Conservation (phyloP, 2,113 vertebrate genomes). For the Lasiurus cinereus region DNA sequence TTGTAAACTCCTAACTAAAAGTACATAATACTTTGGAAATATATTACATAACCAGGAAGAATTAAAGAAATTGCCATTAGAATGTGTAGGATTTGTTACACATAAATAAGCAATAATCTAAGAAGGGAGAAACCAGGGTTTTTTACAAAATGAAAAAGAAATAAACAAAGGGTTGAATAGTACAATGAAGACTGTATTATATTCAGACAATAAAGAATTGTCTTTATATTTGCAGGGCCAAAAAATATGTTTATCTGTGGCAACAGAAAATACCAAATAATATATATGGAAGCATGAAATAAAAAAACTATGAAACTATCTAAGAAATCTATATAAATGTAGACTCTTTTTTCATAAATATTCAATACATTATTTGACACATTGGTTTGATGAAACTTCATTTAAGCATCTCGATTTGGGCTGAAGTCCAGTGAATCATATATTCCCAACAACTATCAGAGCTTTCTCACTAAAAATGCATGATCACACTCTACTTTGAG, state of each 20-base stretch:
- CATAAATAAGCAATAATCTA: constrained; percentile 77
- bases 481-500: constrained; percentile 71
- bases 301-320: constrained; percentile 67
- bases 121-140: constrained; percentile 71
- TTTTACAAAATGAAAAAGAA: constrained; percentile 69
- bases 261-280: constrained; percentile 75
- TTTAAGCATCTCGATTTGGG: constrained; percentile 75
- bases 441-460: constrained; percentile 75
- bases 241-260: constrained; percentile 83
- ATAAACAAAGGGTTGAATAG: constrained; percentile 86
- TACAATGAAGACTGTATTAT: constrained; percentile 87
- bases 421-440: constrained; percentile 73
- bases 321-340: constrained; percentile 70
- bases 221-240: constrained; percentile 71
- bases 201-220: constrained; percentile 84
- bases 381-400: constrained; percentile 58
- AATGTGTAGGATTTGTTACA: constrained; percentile 68
- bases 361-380: constrained; percentile 78
- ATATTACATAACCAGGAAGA: constrained; percentile 63
- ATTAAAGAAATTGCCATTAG: constrained; percentile 60
- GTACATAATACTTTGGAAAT: constrained; percentile 49
- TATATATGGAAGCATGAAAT: constrained; percentile 73
- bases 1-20: constrained; percentile 46
- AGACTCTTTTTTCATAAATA: constrained; percentile 81
- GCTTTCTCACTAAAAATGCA: constrained; percentile 77